phyloP scores from a whole-genome alignment of 2,797 vertebrate genomes.

The Smutsia gigantea region DNA sequence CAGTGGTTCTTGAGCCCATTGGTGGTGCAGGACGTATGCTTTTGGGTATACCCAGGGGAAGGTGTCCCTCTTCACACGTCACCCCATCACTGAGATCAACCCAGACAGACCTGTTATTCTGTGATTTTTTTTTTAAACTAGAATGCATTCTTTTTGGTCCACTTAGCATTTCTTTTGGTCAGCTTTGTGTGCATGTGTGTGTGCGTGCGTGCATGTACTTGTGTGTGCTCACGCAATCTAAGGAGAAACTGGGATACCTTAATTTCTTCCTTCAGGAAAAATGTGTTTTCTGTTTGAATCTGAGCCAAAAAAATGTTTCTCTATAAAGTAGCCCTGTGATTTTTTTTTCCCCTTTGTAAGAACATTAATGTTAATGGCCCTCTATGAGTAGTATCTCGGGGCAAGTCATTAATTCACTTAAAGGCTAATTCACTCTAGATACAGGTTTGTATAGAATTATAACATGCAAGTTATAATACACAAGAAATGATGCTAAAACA shows the following conservation, averaged over 20 bases:
- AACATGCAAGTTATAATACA: not conserved
- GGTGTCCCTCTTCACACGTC: not conserved
- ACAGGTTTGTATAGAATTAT: not conserved
- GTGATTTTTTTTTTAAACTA: not conserved
- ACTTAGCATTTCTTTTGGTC: not conserved
- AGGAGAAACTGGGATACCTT: not conserved
- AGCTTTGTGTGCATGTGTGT: too few species aligned
- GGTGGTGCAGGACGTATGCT: not conserved
- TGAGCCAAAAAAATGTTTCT: not conserved
- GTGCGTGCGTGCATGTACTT: too few species aligned
- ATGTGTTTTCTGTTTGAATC: not conserved
- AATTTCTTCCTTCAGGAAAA: not conserved
- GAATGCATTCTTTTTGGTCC: not conserved
- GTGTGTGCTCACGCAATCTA: not conserved
- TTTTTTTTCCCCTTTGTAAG: not conserved
- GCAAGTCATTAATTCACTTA: not conserved
- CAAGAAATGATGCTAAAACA: not conserved
- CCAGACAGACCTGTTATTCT: not conserved
- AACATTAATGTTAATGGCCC: not conserved
- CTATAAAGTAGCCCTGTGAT: not conserved
- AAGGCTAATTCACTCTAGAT: not conserved
- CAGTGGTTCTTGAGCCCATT: rapidly evolving
- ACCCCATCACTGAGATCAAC: not conserved
- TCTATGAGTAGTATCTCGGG: not conserved
- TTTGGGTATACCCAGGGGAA: not conserved